Evolutionary conservation across 2,888 invertebrate species (phyloP).

Genomic region (Tinea semifulvella): DNA sequence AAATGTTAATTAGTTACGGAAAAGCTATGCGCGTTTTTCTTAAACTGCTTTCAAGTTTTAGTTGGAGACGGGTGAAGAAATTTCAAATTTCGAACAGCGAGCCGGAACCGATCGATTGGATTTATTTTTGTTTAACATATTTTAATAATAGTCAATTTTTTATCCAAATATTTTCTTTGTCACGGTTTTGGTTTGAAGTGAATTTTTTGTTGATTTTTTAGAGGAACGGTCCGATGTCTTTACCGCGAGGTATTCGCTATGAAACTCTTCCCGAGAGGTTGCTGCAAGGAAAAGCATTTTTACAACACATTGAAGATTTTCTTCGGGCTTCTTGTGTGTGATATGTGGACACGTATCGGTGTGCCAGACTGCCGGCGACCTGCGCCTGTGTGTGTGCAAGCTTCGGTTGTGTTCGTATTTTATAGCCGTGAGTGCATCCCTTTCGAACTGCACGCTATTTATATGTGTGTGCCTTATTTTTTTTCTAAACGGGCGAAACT

Average conservation of each 20-base stretch:
- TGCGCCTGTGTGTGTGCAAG: slow-evolving; percentile 27
- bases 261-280: slow-evolving; percentile 66
- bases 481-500: slow-evolving; percentile 48
- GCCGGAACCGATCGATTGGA: slow-evolving; percentile 43
- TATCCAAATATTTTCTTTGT: slow-evolving; percentile 19
- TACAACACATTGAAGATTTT: slow-evolving; percentile 62
- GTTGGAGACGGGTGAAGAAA: slow-evolving; percentile 48
- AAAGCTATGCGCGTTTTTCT: slow-evolving; percentile 30
- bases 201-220: slow-evolving; percentile 29
- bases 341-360: slow-evolving; percentile 37
- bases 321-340: slow-evolving; percentile 25
- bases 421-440: slow-evolving; percentile 67
- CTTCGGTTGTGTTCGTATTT: slow-evolving; percentile 46
- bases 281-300: slow-evolving; percentile 67
- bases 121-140: slow-evolving; percentile 1
- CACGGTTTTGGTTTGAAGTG: slow-evolving; percentile 13
- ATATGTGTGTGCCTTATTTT: slow-evolving; percentile 63
- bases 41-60: slow-evolving; percentile 28
- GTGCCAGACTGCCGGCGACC: slow-evolving; percentile 34
- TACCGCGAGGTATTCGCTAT: slow-evolving; percentile 68
- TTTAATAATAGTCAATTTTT: slow-evolving; percentile 7
- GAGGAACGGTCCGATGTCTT: slow-evolving; percentile 55
- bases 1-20: too few relatives aligned
- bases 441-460: slow-evolving; percentile 64
- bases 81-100: slow-evolving; percentile 32